These are phyloP conservation scores for Leptinotarsa undecemlineata DNA, from an alignment of 1,140 invertebrate genomes.

Conservation along the genomic window DNA sequence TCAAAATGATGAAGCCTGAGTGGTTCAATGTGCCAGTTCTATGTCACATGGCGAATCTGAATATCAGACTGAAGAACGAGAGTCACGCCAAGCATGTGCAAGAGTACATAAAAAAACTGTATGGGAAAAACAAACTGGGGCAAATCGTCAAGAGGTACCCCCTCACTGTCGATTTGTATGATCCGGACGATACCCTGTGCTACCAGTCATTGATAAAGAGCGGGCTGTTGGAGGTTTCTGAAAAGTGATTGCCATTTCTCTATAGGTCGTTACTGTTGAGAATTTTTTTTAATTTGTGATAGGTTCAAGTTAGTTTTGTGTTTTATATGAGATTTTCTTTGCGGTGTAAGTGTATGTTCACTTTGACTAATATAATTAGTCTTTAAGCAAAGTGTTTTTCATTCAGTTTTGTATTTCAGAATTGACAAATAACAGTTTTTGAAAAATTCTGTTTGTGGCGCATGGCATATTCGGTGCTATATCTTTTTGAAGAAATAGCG, in stretches of 20 bases:
- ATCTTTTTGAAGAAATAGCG: too few species aligned
- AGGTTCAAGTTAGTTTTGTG: not conserved
- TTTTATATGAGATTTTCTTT: slow-evolving; percentile 1
- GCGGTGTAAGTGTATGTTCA: not conserved
- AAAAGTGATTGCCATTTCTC: too few species aligned
- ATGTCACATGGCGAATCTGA: slow-evolving; percentile 31
- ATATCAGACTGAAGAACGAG: slow-evolving; percentile 29
- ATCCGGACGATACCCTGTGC: slow-evolving; percentile 12
- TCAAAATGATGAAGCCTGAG: slow-evolving; percentile 30
- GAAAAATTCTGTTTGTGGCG: too few species aligned
- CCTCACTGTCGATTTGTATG: slow-evolving; percentile 23
- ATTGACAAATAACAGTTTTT: too few species aligned
- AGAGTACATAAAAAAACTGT: slow-evolving; percentile 17
- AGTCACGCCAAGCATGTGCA: slow-evolving; percentile 10
- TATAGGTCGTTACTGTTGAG: not conserved
- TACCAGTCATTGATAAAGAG: slow-evolving; percentile 23
- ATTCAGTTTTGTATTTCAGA: too few species aligned
- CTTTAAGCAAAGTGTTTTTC: too few species aligned
- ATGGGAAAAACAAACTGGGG: slow-evolving; percentile 10
- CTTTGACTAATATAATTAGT: not conserved
- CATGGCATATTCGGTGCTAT: too few species aligned
- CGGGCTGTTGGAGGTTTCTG: slow-evolving; percentile 1
- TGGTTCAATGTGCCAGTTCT: slow-evolving; percentile 32
- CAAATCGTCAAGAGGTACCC: slow-evolving; percentile 20
- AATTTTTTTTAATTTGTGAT: slow-evolving; percentile 7